Percentiles rank a stretch among this genome's conserved stretches.
Evolutionary conservation across 2,888 invertebrate genomes (phyloP).

Genomic region (Drosophila limbata): DNA sequence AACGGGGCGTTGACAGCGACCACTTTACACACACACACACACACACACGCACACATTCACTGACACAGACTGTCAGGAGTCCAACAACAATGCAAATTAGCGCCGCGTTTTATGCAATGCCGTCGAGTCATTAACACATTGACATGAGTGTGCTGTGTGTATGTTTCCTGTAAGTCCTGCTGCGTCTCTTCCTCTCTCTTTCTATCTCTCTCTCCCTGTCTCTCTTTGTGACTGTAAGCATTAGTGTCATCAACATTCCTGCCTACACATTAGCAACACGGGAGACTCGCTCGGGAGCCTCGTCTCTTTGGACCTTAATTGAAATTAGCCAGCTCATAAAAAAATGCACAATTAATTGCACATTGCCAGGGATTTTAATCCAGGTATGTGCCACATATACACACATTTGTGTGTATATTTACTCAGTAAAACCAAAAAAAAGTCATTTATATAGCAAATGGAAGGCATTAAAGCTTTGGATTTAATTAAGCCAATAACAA

Average conservation of each 20-base stretch:
- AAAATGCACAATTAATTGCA: slow-evolving; percentile 32
- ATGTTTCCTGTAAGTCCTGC: slow-evolving; percentile 6
- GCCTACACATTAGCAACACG: slow-evolving; percentile 42
- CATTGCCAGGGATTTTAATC: slow-evolving; percentile 22
- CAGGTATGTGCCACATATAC: slow-evolving; percentile 1
- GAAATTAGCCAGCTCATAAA: slow-evolving; percentile 43
- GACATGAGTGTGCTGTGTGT: slow-evolving; percentile 29
- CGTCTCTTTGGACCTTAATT: slow-evolving; percentile 32
- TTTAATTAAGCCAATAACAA: background rate
- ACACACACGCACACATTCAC: slow-evolving; percentile 8
- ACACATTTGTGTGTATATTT: background rate
- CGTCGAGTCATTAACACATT: slow-evolving; percentile 69
- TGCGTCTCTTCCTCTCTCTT: background rate
- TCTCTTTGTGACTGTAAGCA: slow-evolving; percentile 31
- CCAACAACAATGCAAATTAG: slow-evolving; percentile 62
- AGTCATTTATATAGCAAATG: background rate
- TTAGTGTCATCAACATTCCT: slow-evolving; percentile 58
- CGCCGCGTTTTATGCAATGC: slow-evolving; percentile 66
- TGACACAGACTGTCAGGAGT: slow-evolving; percentile 12
- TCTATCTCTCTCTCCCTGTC: background rate
- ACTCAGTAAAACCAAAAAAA: background rate
- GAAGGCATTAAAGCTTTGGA: background rate
- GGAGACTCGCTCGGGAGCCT: slow-evolving; percentile 13
- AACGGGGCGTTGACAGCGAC: slow-evolving; percentile 50
- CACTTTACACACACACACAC: slow-evolving; percentile 41